Evolutionary conservation across 2,888 invertebrate genomes (phyloP).

Genomic region (Drosophila melanosoma): DNA sequence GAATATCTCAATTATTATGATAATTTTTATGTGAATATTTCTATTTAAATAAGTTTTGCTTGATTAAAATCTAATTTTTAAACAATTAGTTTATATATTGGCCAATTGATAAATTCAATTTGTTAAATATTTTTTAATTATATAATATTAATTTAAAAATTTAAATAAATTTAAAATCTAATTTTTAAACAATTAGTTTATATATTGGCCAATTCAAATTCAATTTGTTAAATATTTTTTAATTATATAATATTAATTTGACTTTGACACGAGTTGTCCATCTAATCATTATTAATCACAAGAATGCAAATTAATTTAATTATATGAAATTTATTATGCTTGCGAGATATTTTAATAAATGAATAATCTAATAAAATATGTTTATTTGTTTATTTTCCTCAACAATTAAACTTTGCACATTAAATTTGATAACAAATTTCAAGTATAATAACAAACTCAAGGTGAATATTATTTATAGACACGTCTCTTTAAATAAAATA

Average conservation of each 20-base stretch:
- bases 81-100: not conserved
- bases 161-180: no score
- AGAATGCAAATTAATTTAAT: not conserved
- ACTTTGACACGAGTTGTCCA: not conserved
- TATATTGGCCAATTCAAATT: not conserved
- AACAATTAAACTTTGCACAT: not conserved
- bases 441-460: not conserved
- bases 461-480: slow-evolving; percentile 11
- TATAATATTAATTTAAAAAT: not conserved
- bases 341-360: not conserved
- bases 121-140: no score
- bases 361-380: not conserved
- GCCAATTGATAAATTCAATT: no score
- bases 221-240: not conserved
- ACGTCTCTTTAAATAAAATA: not conserved
- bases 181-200: not conserved
- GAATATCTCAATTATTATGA: not conserved
- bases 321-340: not conserved
- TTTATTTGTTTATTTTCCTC: not conserved
- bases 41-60: no score
- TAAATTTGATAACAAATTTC: slow-evolving; percentile 1
- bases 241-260: not conserved
- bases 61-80: no score
- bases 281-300: not conserved
- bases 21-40: not conserved